Base-by-base conservation (phyloP, 2,113 vertebrate species). In the Sclerurus mexicanus region DNA sequence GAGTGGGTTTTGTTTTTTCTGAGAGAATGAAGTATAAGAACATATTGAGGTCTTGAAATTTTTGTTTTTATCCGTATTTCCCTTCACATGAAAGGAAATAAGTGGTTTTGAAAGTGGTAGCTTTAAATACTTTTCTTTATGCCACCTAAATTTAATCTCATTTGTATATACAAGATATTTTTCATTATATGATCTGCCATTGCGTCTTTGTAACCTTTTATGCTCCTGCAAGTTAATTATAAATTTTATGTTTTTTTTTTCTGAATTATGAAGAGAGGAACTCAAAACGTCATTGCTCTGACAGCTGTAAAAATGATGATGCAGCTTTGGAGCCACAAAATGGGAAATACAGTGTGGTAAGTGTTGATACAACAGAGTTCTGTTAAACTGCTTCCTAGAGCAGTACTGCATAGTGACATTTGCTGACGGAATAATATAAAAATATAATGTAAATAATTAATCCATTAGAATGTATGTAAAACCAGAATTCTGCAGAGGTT, bases 281-380 rank as follows among this genome's bases (percentile, higher is more conserved):
- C 87, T 35, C 46, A 68, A 89, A 87, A 71, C 9, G 0, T 24
- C 18, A 0, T 87, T 83, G 40, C 87, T 76, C 12, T 5, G 2
- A 74, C 27, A 40, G 9, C 60, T 39, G 3, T 79, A 79, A 84
- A 95, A 69, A 85, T 67, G 33, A 60, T 90, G 59, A 64, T 85
- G 50, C 28, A 78, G 46, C 68, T 96, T 95, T 68, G 49, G 40
- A 96, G 49, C 55, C 60, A 71, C 83, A 90, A 7, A n/a, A 44
- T 94, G 66, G 97, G 85, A 92, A 82, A 50, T 75, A 72, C 44
- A 59, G 13, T 67, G 23, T 58, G 56, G 97, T 98, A 79, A 97
- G 97, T 98, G 23, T 15, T 39, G 16, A 42, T 72, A 58, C 72
- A 59, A 40, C 3, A 52, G 37, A 63, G 19, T 71, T 76, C 19